Conservation (phyloP, 2,797 vertebrate genomes). For the Dallia pectoralis region DNA sequence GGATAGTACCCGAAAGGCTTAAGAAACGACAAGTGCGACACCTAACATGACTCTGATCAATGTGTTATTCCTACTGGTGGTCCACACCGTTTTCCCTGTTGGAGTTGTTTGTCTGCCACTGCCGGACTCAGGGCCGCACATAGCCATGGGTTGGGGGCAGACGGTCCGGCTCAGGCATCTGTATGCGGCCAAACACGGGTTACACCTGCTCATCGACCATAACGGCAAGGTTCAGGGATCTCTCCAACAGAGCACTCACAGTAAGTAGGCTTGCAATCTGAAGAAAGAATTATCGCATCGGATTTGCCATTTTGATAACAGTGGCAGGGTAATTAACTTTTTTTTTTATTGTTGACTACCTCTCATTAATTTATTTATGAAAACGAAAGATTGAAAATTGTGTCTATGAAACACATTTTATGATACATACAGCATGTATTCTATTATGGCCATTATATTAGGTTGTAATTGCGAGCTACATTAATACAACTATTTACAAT, state of each 20-base stretch:
- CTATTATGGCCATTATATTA: too few species aligned
- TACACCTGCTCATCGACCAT: constrained; percentile 79
- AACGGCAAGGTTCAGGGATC: constrained; percentile 84
- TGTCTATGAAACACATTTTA: too few species aligned
- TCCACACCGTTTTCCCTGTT: constrained; percentile 51
- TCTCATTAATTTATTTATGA: too few species aligned
- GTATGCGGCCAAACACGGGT: constrained; percentile 81
- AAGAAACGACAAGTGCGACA: neutral
- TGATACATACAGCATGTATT: too few species aligned
- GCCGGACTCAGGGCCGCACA: constrained; percentile 78
- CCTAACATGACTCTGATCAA: constrained; percentile 51
- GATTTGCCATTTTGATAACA: neutral
- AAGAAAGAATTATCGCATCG: neutral
- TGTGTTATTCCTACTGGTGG: constrained; percentile 36
- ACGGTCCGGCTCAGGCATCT: constrained; percentile 84
- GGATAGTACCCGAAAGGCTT: constrained; percentile 16
- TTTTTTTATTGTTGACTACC: too few species aligned
- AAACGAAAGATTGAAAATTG: too few species aligned
- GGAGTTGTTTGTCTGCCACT: constrained; percentile 66
- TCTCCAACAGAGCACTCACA: constrained; percentile 73
- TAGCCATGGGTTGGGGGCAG: constrained; percentile 84
- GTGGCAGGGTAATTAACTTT: too few species aligned
- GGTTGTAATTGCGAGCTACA: too few species aligned
- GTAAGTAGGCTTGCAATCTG: constrained; percentile 72
- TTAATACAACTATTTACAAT: too few species aligned